phyloP scores from a whole-genome alignment of 1,140 invertebrate genomes.

The Apis laboriosa region DNA sequence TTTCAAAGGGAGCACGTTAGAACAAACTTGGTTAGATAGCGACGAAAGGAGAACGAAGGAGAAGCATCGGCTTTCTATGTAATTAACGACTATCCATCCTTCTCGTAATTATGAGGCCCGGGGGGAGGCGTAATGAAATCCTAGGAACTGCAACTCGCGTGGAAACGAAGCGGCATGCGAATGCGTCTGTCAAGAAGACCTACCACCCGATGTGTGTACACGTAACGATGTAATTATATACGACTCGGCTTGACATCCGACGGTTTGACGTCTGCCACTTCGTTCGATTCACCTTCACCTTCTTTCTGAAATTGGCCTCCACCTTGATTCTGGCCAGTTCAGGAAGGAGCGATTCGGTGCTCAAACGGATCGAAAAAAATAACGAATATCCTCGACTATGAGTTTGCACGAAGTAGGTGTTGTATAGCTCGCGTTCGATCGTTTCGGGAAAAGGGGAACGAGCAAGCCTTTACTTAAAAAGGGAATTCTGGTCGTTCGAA shows the following conservation, averaged over 20 bases:
- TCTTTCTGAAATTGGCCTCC: neutral
- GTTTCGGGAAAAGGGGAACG: neutral
- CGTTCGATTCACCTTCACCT: neutral
- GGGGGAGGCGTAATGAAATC: conserved; percentile 52
- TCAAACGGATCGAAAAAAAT: no score
- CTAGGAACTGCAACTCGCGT: conserved; percentile 14
- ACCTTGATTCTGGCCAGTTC: no score
- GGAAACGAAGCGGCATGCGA: conserved; percentile 27
- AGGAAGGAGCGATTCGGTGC: no score
- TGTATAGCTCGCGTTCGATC: no score
- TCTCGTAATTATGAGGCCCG: conserved; percentile 17
- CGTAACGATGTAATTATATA: conserved; percentile 43
- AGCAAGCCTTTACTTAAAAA: neutral
- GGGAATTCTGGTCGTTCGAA: neutral
- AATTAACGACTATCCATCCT: conserved; percentile 54
- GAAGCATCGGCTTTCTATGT: conserved; percentile 19
- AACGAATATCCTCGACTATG: no score
- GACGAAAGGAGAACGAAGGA: conserved; percentile 26
- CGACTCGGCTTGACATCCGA: conserved; percentile 15
- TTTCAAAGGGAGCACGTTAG: conserved; percentile 9
- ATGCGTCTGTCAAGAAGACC: conserved; percentile 42
- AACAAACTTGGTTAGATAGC: conserved; percentile 12
- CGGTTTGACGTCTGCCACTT: no score
- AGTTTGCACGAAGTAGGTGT: no score
- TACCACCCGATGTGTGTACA: conserved; percentile 47